Evolutionary conservation across 2,888 invertebrate genomes (phyloP), one percentile per base, ranked within the genome.

Genomic region (Coelogynopora nodosa): DNA sequence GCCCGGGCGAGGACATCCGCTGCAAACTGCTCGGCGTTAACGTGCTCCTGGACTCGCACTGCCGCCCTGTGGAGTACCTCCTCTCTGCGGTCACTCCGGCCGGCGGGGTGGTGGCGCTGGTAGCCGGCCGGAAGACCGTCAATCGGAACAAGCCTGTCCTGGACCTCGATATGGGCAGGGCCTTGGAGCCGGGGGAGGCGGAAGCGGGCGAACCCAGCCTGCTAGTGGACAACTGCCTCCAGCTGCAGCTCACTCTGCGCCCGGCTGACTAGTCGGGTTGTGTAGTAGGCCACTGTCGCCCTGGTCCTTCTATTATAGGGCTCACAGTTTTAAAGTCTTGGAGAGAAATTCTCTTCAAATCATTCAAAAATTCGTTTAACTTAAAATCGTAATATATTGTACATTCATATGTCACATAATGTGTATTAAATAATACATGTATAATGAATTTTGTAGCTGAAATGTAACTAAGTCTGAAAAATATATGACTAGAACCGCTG

Each of bases 41-140:
- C 88, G 88, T 91, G 13, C 90, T 91, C 74, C 89, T 91, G 13
- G 91, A 91, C 87, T 82, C 82, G 10, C 91, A 91, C 87, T 91
- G 91, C 0, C 88, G 91, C 29, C 90, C 91, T 0, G 90, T 91
- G 49, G 91, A 91, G 88, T 91, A 90, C 88, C 88, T 90, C 82
- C 89, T 91, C 67, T 90, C 91, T 18, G 89, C 92, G 30, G 92
- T 92, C 0, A 91, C 91, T 67, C 90, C 91, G 27, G 18, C 27
- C 18, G 30, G 82, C 5, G 82, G 10, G 2, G 27, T 82, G 5
- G 26, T n/a, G 5, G 13, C 30, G 26, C 2, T 26, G 5, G 23
- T 23, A 5, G 74, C 74, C 10, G 82, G 82, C 5, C 27, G 82
- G 30, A 30, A 31, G 31, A 82, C 82, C 27, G 29, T 82, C 10